These are phyloP conservation scores for Cydia strobilella DNA, from an alignment of 1,140 invertebrate species.

Conservation along the genomic window DNA sequence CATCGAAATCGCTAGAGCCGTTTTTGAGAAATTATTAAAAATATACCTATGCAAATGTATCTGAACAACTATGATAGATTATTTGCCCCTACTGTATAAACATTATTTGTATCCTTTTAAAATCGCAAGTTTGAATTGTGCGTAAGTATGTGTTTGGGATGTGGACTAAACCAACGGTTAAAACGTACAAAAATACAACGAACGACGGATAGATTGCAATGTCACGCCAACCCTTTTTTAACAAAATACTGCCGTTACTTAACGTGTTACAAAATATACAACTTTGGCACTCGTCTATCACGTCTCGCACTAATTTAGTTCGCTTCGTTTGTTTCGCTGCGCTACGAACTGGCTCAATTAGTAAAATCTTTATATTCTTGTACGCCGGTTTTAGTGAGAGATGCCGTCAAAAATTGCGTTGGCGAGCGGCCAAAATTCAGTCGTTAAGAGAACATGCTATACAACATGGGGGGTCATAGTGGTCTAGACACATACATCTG, in stretches of 20 bases:
- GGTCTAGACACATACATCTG: background rate
- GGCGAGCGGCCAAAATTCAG: conserved; percentile 50
- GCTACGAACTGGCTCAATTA: conserved; percentile 42
- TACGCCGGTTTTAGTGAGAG: conserved; percentile 40
- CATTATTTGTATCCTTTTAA: background rate
- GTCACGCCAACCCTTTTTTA: no score
- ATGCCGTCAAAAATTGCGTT: conserved; percentile 44
- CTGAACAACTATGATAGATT: no score
- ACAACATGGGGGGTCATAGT: background rate
- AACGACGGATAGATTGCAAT: no score
- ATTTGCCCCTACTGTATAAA: no score
- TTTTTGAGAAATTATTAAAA: no score
- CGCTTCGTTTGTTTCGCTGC: conserved; percentile 23
- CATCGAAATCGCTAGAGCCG: no score
- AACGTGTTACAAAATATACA: background rate
- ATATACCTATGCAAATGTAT: no score
- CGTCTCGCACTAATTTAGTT: background rate
- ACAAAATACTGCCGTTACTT: no score
- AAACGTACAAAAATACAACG: no score
- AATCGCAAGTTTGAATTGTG: background rate
- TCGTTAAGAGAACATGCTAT: conserved; percentile 31
- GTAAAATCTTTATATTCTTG: conserved; percentile 39
- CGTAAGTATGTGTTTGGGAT: no score
- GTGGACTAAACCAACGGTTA: no score
- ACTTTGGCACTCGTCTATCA: conserved; percentile 10